These are phyloP conservation scores for Tarsius wallacei DNA, from an alignment of 2,797 vertebrate genomes.

Conservation along the genomic window DNA sequence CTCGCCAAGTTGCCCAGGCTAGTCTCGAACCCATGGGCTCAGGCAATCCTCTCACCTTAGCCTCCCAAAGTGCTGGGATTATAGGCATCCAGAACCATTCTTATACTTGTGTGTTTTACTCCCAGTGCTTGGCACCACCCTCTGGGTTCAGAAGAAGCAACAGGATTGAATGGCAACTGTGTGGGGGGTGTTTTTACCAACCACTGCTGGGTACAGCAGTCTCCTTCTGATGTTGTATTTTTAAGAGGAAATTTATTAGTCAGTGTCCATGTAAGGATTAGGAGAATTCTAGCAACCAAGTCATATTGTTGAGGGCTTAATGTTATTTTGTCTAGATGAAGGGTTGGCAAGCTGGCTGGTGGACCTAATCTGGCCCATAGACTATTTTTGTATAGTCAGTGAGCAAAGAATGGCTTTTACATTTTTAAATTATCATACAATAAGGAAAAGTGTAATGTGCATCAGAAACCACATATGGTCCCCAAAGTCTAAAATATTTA, in stretches of 20 bases:
- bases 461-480: neutral
- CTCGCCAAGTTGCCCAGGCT: no score
- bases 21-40: no score
- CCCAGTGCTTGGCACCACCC: neutral
- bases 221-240: neutral
- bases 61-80: no score
- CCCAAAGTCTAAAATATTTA: slow-evolving; percentile 26
- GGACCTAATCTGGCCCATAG: neutral
- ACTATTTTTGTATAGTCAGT: neutral
- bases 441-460: neutral
- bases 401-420: neutral
- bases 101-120: neutral
- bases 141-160: neutral
- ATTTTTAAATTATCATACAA: neutral
- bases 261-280: neutral
- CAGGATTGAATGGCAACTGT: fast-evolving
- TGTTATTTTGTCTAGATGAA: neutral
- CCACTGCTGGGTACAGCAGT: fast-evolving
- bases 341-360: neutral
- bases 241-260: neutral
- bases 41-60: no score
- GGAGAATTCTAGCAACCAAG: slow-evolving; percentile 50
- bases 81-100: no score
- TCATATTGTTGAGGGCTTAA: neutral
- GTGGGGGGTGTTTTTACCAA: fast-evolving